Conservation (phyloP, 2,113 vertebrate species). For the Paraplagusia blochii region DNA sequence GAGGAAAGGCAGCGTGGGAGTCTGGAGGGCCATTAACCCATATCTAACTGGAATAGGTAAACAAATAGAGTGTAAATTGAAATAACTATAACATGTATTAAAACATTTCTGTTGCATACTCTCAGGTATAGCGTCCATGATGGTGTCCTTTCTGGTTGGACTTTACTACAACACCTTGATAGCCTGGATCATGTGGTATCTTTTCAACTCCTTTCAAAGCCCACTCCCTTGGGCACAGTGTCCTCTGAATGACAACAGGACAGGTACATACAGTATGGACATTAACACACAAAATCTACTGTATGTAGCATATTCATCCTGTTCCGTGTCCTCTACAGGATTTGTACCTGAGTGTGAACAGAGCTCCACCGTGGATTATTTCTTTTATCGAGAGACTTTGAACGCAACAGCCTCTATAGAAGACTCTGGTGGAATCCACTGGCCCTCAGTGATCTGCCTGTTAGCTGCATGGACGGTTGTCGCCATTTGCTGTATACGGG, state of each 20-base stretch:
- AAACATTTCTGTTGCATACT: background rate
- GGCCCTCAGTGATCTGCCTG: slow-evolving; percentile 82
- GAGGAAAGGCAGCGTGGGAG: slow-evolving; percentile 80
- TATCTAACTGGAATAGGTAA: slow-evolving; percentile 83
- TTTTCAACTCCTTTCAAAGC: slow-evolving; percentile 85
- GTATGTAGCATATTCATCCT: too few relatives aligned
- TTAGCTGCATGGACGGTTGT: slow-evolving; percentile 80
- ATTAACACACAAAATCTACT: too few relatives aligned
- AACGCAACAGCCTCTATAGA: slow-evolving; percentile 79
- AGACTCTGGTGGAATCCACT: slow-evolving; percentile 74
- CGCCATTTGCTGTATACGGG: slow-evolving; percentile 85
- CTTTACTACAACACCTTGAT: slow-evolving; percentile 85
- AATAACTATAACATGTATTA: background rate
- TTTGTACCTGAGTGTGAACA: slow-evolving; percentile 74
- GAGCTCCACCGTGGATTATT: slow-evolving; percentile 85
- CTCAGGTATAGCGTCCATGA: slow-evolving; percentile 75
- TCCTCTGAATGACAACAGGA: slow-evolving; percentile 76
- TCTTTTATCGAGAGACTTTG: slow-evolving; percentile 90
- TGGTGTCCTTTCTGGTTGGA: slow-evolving; percentile 74
- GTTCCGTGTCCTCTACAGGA: too few relatives aligned
- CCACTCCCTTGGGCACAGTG: slow-evolving; percentile 86
- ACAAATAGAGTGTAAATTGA: slow-evolving; percentile 17
- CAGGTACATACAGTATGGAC: slow-evolving; percentile 79
- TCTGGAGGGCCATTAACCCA: slow-evolving; percentile 84
- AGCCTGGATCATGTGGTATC: slow-evolving; percentile 88